A percentile compares a stretch with the other conserved stretches of the same genome.
Evolutionary conservation across 2,888 invertebrate genomes (phyloP).

Genomic region (Leptopilina myrica): DNA sequence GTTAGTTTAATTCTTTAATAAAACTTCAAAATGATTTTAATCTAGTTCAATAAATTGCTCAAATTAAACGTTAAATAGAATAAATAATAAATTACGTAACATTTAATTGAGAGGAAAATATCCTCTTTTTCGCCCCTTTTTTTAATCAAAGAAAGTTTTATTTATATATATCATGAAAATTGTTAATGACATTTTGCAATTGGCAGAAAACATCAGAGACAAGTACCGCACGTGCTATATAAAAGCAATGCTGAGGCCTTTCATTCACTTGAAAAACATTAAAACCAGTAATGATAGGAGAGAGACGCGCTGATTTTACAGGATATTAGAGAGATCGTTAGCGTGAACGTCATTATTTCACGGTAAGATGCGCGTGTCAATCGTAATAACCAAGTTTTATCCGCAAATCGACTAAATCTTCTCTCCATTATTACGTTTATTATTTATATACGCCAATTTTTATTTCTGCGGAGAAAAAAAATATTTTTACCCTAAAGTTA

Average conservation of each 20-base stretch:
- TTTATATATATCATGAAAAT: neutral
- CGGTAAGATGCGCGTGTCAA: constrained; percentile 60
- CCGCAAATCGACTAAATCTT: constrained; percentile 43
- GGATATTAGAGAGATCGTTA: constrained; percentile 61
- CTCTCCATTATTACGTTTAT: constrained; percentile 23
- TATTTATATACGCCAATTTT: too few species aligned
- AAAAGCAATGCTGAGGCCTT: constrained; percentile 4
- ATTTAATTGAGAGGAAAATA: too few species aligned
- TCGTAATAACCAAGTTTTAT: constrained; percentile 53
- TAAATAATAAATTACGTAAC: too few species aligned
- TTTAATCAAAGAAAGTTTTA: too few species aligned
- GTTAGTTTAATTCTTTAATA: too few species aligned
- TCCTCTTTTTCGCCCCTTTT: too few species aligned
- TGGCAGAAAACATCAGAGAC: constrained; percentile 30
- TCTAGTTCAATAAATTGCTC: too few species aligned
- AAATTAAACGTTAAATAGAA: too few species aligned
- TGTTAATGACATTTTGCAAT: constrained; percentile 27
- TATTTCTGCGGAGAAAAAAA: too few species aligned
- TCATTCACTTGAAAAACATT: constrained; percentile 23
- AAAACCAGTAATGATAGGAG: constrained; percentile 59
- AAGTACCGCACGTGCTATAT: constrained; percentile 11
- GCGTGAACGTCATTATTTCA: constrained; percentile 61
- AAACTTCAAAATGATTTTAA: too few species aligned
- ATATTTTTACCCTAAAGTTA: too few species aligned
- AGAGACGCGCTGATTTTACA: constrained; percentile 61